Conservation (phyloP, 1,140 invertebrate genomes). For the Pectinophora gossypiella region DNA sequence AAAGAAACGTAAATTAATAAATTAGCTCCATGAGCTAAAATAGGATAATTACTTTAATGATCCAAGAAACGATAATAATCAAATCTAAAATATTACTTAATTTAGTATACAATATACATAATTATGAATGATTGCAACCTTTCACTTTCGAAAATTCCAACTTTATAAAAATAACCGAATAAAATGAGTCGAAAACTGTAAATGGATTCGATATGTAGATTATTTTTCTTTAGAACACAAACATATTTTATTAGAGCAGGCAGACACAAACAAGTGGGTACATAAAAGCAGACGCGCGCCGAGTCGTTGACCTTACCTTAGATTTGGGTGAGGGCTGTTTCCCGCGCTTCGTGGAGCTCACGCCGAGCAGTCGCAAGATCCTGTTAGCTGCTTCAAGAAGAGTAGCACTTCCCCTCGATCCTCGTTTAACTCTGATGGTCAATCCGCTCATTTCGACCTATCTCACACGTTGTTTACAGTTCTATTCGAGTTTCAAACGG, state of each 20-base stretch:
- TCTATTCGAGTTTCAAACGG: slow-evolving; percentile 56
- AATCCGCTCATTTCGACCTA: slow-evolving; percentile 73
- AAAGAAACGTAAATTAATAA: no score
- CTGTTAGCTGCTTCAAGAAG: slow-evolving; percentile 73
- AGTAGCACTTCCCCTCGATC: slow-evolving; percentile 74
- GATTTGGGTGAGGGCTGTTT: slow-evolving; percentile 69
- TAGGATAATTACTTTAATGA: no score
- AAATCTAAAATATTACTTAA: no score
- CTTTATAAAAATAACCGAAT: no score
- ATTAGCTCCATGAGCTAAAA: no score
- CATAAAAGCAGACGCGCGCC: slow-evolving; percentile 20
- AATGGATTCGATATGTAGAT: slow-evolving; percentile 5
- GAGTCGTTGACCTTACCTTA: slow-evolving; percentile 65
- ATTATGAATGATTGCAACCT: no score
- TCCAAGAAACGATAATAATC: no score
- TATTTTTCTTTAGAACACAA: slow-evolving; percentile 3
- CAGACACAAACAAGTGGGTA: slow-evolving; percentile 12
- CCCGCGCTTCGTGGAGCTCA: slow-evolving; percentile 71
- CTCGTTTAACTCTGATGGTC: slow-evolving; percentile 72
- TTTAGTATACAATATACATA: no score
- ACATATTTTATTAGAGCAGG: slow-evolving; percentile 6
- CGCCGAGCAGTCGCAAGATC: slow-evolving; percentile 71
- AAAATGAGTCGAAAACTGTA: no score
- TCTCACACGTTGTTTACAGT: slow-evolving; percentile 55
- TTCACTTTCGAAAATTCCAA: no score